These are phyloP conservation scores for Varanus salvator DNA, from an alignment of 2,113 vertebrate species.

Conservation along the genomic window DNA sequence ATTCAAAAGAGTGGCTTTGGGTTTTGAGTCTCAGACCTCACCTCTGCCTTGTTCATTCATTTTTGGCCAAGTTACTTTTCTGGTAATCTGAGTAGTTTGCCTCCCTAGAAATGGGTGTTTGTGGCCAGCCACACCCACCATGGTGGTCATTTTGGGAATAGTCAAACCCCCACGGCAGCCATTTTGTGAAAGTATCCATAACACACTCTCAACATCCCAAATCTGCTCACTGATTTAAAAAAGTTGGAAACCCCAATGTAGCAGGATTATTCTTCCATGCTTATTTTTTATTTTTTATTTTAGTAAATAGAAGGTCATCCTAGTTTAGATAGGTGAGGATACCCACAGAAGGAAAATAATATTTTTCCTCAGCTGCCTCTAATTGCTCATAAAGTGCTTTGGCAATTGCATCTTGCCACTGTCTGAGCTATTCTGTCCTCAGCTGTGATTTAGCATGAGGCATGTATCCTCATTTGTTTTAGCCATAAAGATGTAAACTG, in stretches of 20 bases:
- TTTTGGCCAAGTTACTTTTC: no score
- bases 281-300: background rate
- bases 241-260: background rate
- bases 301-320: background rate
- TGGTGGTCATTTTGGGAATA: no score
- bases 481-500: conserved; percentile 77
- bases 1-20: no score
- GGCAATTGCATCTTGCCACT: conserved; percentile 27
- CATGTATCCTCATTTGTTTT: conserved; percentile 73
- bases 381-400: conserved; percentile 50
- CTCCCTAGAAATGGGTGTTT: no score
- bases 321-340: conserved; percentile 13
- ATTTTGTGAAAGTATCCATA: no score
- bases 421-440: conserved; percentile 60
- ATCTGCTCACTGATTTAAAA: no score
- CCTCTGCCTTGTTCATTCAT: no score
- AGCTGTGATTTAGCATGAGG: conserved; percentile 69
- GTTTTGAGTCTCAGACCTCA: no score
- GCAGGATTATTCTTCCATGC: background rate
- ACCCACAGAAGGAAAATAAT: conserved; percentile 36
- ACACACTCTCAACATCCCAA: no score
- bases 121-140: no score
- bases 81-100: no score
- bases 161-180: no score
- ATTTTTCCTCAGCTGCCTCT: conserved; percentile 42